These are phyloP conservation scores for Sus scrofa DNA, from an alignment of 2,113 vertebrate species.

Conservation along the genomic window T2T-Sscrofa CM000812.6:158771001-158771500, in stretches of 20 bases:
- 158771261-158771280: neutral
- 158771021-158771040: neutral
- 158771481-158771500: too few relatives aligned
- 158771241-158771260: neutral
- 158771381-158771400: neutral
- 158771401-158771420: too few relatives aligned
- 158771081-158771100: neutral
- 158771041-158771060: neutral
- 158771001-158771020: neutral
- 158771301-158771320: neutral
- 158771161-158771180: neutral
- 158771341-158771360: too few relatives aligned
- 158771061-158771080: rapidly evolving
- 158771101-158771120: neutral
- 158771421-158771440: too few relatives aligned
- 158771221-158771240: neutral
- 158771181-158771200: neutral
- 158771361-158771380: too few relatives aligned
- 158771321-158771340: neutral
- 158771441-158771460: too few relatives aligned
- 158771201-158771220: rapidly evolving
- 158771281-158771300: rapidly evolving
- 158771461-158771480: too few relatives aligned
- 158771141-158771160: rapidly evolving
- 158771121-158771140: neutral